These are phyloP conservation scores for Oscheius sp. DNA, from an alignment of 1,140 invertebrate genomes.

Conservation along the genomic window DNA sequence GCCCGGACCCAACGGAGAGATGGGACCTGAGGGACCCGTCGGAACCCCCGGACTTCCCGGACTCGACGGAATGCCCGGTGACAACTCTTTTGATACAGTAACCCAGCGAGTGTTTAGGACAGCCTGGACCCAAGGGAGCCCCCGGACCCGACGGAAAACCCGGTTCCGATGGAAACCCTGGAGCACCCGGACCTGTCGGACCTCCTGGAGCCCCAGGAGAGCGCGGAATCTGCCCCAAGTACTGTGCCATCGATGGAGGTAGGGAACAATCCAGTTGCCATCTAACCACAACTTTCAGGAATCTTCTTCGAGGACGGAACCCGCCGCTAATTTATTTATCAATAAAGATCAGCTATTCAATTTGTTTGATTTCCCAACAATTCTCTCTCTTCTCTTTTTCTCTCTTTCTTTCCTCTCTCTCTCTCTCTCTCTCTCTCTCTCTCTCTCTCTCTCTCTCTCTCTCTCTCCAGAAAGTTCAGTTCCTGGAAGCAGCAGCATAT, in stretches of 20 bases:
- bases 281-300: slow-evolving; percentile 33
- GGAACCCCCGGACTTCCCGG: slow-evolving; percentile 25
- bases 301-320: slow-evolving; percentile 59
- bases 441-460: too few relatives aligned
- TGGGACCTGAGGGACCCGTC: slow-evolving; percentile 22
- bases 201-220: slow-evolving; percentile 32
- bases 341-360: not conserved
- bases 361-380: not conserved
- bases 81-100: too few relatives aligned
- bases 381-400: too few relatives aligned
- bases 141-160: slow-evolving; percentile 23
- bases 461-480: too few relatives aligned
- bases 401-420: too few relatives aligned
- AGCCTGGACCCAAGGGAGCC: slow-evolving; percentile 30
- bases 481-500: too few relatives aligned
- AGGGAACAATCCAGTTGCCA: too few relatives aligned
- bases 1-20: slow-evolving; percentile 22
- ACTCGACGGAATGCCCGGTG: slow-evolving; percentile 22
- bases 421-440: too few relatives aligned
- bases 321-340: slow-evolving; percentile 30
- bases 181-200: slow-evolving; percentile 21
- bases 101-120: not conserved
- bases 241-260: slow-evolving; percentile 40
- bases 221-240: slow-evolving; percentile 40
- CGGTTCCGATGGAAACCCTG: slow-evolving; percentile 26